These are phyloP conservation scores for Xanthorhoe designata DNA, from an alignment of 2,888 invertebrate genomes.

Conservation along the genomic window DNA sequence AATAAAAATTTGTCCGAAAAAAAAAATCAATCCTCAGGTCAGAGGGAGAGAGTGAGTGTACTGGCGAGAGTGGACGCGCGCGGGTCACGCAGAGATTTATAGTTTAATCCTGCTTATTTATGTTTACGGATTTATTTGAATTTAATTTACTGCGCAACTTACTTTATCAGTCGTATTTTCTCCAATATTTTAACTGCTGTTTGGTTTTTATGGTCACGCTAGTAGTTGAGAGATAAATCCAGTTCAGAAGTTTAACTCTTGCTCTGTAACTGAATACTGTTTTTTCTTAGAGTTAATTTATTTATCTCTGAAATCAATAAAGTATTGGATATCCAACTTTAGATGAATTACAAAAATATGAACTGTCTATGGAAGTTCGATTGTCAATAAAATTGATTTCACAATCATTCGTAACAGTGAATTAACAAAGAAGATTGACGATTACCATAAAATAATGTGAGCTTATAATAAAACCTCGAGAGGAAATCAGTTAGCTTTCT, in stretches of 20 bases:
- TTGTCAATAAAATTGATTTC: too few species aligned
- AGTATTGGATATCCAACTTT: neutral
- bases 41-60: neutral
- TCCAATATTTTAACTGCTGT: conserved; percentile 28
- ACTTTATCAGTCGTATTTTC: conserved; percentile 31
- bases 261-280: neutral
- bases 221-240: neutral
- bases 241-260: conserved; percentile 15
- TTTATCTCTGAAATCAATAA: conserved; percentile 1
- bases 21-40: neutral
- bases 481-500: too few species aligned
- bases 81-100: conserved; percentile 34
- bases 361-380: neutral
- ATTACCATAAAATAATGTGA: too few species aligned
- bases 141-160: conserved; percentile 33
- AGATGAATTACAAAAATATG: neutral
- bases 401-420: too few species aligned
- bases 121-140: conserved; percentile 32
- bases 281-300: neutral
- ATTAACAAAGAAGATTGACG: too few species aligned
- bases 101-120: conserved; percentile 35
- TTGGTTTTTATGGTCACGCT: conserved; percentile 17
- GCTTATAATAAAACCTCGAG: too few species aligned
- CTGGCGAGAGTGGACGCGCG: neutral
- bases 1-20: too few species aligned